A percentile compares a stretch with the other conserved stretches of the same genome.
phyloP scores from a whole-genome alignment of 64 coral and sea anemone genomes.

The Stichodactyla helianthus region DNA sequence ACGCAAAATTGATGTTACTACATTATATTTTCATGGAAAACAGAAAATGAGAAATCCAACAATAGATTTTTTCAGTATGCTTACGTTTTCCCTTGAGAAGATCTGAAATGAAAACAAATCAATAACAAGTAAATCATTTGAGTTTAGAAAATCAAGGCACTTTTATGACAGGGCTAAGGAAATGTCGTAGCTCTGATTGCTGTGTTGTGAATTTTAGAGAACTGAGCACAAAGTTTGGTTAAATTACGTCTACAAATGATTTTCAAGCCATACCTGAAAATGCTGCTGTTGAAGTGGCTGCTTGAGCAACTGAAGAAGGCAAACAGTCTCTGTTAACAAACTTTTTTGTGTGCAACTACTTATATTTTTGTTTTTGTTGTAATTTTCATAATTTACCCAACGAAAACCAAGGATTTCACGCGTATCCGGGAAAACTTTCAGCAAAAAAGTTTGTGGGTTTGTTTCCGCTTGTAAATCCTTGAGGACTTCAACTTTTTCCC shows the following conservation, averaged over 20 bases:
- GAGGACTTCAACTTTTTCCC: too few relatives aligned
- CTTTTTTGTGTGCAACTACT: neutral
- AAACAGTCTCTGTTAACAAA: neutral
- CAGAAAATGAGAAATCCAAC: neutral
- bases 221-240: too few relatives aligned
- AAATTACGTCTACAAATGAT: too few relatives aligned
- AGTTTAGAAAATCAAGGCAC: neutral
- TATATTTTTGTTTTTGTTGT: neutral
- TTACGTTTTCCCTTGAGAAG: constrained; percentile 12
- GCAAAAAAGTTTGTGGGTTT: too few relatives aligned
- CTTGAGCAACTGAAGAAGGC: constrained; percentile 58
- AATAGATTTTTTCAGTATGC: neutral
- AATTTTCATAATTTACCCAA: too few relatives aligned
- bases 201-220: too few relatives aligned
- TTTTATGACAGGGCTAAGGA: neutral
- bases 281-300: constrained; percentile 40
- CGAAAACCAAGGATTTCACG: too few relatives aligned
- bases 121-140: neutral
- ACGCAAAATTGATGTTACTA: too few relatives aligned
- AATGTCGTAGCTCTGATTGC: neutral
- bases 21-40: too few relatives aligned
- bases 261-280: constrained; percentile 34
- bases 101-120: neutral
- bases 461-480: too few relatives aligned
- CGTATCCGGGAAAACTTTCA: too few relatives aligned